Evolutionary conservation across 2,888 invertebrate genomes (phyloP).

Genomic region (Parnassius smintheus): DNA sequence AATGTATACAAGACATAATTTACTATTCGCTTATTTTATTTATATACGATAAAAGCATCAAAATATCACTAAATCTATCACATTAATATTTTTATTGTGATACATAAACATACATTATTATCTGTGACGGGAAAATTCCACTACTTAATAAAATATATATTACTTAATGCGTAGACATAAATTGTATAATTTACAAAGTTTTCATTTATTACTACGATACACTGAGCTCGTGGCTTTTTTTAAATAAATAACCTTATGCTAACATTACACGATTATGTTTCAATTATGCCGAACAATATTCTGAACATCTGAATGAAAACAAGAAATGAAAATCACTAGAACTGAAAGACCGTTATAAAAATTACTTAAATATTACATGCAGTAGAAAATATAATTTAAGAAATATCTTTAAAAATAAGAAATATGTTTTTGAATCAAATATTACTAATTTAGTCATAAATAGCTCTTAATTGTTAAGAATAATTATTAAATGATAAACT

Average conservation of each 20-base stretch:
- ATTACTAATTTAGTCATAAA: no score
- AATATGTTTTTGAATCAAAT: no score
- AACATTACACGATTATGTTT: slow-evolving; percentile 16
- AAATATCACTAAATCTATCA: slow-evolving; percentile 65
- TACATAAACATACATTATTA: slow-evolving; percentile 22
- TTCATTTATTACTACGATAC: slow-evolving; percentile 71
- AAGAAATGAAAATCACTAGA: background rate
- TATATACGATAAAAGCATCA: slow-evolving; percentile 44
- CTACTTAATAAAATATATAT: slow-evolving; percentile 37
- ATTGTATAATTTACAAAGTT: slow-evolving; percentile 53
- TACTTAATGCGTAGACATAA: slow-evolving; percentile 26
- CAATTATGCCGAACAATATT: slow-evolving; percentile 17
- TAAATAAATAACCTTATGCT: slow-evolving; percentile 28
- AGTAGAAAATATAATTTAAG: no score
- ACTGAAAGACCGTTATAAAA: background rate
- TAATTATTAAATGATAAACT: slow-evolving; percentile 13
- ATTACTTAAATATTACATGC: no score
- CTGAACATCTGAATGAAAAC: slow-evolving; percentile 29
- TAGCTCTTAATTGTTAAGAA: background rate
- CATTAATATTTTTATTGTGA: slow-evolving; percentile 41
- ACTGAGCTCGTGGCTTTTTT: slow-evolving; percentile 56
- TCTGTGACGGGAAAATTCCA: slow-evolving; percentile 37
- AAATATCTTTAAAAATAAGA: no score
- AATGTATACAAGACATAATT: background rate
- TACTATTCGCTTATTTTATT: slow-evolving; percentile 5